Percentiles rank a stretch among this genome's conserved stretches.
These are phyloP conservation scores for Polydesmus complanatus DNA, from an alignment of 2,888 invertebrate genomes.

Conservation along the genomic window DNA sequence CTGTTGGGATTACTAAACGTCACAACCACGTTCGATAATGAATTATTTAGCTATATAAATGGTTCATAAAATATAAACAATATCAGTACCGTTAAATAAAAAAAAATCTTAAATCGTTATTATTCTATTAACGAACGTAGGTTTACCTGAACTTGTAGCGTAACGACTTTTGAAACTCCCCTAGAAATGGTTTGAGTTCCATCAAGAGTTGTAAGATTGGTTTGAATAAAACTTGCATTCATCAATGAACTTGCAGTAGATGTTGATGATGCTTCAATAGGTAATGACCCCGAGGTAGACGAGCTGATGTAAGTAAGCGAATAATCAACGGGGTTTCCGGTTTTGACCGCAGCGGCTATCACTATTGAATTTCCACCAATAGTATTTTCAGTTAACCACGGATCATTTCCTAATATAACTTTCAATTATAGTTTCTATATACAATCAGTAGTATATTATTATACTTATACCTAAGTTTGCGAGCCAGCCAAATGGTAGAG, in stretches of 20 bases:
- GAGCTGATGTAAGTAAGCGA: not conserved
- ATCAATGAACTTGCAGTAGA: not conserved
- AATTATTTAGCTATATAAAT: no score
- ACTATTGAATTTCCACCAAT: constrained; percentile 4
- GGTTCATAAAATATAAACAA: no score
- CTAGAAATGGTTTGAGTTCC: not conserved
- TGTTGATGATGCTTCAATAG: not conserved
- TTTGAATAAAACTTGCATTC: not conserved
- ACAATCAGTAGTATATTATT: not conserved
- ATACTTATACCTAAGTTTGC: constrained; percentile 2
- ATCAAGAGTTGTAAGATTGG: not conserved
- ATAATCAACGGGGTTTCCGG: not conserved
- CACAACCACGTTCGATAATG: not conserved
- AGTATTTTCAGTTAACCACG: not conserved
- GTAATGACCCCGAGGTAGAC: not conserved
- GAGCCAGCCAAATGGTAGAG: constrained; percentile 5
- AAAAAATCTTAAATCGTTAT: not conserved
- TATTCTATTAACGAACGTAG: not conserved
- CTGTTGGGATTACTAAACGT: constrained; percentile 2
- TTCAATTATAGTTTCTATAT: not conserved
- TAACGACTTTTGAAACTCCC: not conserved
- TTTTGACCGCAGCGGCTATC: constrained; percentile 6
- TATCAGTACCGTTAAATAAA: not conserved
- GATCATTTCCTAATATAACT: not conserved
- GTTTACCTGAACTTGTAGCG: not conserved